Evolutionary conservation across 2,797 vertebrate species (phyloP).

Genomic region (Sebastes trivittatus): DNA sequence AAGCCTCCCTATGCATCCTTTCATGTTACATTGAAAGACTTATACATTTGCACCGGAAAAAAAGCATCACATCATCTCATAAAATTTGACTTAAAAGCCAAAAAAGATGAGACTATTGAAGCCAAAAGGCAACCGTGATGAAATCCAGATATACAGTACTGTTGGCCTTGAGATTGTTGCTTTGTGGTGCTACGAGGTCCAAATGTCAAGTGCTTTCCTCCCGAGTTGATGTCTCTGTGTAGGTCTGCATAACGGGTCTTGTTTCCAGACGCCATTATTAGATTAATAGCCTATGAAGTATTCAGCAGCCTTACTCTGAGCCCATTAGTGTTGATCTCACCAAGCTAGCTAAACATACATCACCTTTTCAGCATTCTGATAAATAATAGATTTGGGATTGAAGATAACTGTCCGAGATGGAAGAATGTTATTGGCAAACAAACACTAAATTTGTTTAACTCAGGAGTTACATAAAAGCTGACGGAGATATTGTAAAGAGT

Average conservation of each 20-base stretch:
- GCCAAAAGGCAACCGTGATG: slow-evolving; percentile 29
- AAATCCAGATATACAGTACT: slow-evolving; percentile 18
- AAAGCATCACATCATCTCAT: slow-evolving; percentile 72
- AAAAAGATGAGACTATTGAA: slow-evolving; percentile 41
- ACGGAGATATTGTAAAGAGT: slow-evolving; percentile 24
- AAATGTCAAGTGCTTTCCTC: slow-evolving; percentile 81
- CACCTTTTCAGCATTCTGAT: slow-evolving; percentile 64
- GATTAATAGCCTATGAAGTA: slow-evolving; percentile 78
- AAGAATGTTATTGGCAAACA: slow-evolving; percentile 58
- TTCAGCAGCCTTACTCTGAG: slow-evolving; percentile 67
- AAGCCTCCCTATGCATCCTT: slow-evolving; percentile 83
- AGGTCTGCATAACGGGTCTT: slow-evolving; percentile 67
- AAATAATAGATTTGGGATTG: slow-evolving; percentile 73
- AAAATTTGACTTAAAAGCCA: slow-evolving; percentile 36
- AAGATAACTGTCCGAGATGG: slow-evolving; percentile 55
- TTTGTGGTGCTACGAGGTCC: slow-evolving; percentile 79
- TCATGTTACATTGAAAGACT: slow-evolving; percentile 73
- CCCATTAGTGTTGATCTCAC: slow-evolving; percentile 73
- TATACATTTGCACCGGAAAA: slow-evolving; percentile 79
- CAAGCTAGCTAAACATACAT: slow-evolving; percentile 62
- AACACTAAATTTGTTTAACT: slow-evolving; percentile 46
- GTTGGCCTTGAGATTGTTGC: slow-evolving; percentile 43
- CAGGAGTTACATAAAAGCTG: slow-evolving; percentile 30
- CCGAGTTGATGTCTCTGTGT: slow-evolving; percentile 70
- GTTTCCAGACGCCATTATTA: slow-evolving; percentile 79